A percentile compares a stretch with the other conserved stretches of the same genome.
phyloP scores from a whole-genome alignment of 2,113 vertebrate genomes.

The Xiphophorus couchianus region DNA sequence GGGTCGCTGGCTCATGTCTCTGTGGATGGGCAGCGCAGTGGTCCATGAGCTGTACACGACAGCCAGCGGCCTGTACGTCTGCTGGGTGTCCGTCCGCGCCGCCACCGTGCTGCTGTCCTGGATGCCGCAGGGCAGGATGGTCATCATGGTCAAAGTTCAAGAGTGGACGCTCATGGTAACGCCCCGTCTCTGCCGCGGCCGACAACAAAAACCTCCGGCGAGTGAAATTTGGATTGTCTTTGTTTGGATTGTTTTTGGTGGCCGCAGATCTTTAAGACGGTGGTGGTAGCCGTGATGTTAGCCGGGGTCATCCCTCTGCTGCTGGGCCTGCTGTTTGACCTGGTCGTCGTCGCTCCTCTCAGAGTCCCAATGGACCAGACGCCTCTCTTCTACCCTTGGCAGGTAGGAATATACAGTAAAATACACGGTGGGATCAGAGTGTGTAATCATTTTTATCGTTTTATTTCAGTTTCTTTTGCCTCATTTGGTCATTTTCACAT shows the following conservation, averaged over 20 bases:
- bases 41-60: slow-evolving; percentile 98
- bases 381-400: slow-evolving; percentile 97
- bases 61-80: slow-evolving; percentile 94
- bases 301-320: slow-evolving; percentile 93
- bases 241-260: not conserved
- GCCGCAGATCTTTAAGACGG: slow-evolving; percentile 90
- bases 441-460: not conserved
- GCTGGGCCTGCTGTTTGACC: slow-evolving; percentile 92
- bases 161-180: slow-evolving; percentile 96
- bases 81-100: slow-evolving; percentile 92
- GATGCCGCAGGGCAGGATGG: slow-evolving; percentile 94
- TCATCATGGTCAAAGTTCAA: slow-evolving; percentile 93
- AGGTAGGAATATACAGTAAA: slow-evolving; percentile 79
- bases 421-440: not conserved
- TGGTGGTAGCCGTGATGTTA: slow-evolving; percentile 89
- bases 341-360: slow-evolving; percentile 93
- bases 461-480: not conserved
- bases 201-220: not conserved
- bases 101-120: slow-evolving; percentile 92
- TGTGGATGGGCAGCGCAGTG: slow-evolving; percentile 94
- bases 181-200: not conserved
- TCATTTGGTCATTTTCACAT: not conserved
- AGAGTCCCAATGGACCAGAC: slow-evolving; percentile 96
- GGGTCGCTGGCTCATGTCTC: slow-evolving; percentile 97
- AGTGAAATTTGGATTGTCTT: not conserved